phyloP scores from a whole-genome alignment of 2,113 vertebrate species.

The Macaca mulatta region DNA sequence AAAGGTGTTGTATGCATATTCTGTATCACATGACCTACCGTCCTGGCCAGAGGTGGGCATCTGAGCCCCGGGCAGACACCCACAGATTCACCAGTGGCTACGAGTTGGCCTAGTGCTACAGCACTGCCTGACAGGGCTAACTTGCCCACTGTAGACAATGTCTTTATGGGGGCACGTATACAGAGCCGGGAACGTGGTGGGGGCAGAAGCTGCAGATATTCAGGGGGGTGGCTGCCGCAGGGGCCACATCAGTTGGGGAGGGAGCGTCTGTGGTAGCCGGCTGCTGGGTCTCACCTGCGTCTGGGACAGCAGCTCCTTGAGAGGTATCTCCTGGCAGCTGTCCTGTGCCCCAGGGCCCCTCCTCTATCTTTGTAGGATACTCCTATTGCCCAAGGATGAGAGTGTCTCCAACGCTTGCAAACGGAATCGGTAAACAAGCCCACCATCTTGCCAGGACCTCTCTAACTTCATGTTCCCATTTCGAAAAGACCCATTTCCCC shows the following conservation, averaged over 20 bases:
- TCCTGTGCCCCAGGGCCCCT: background rate
- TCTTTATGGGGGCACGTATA: rapidly evolving
- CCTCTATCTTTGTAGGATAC: no score
- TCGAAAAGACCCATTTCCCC: background rate
- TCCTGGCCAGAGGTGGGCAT: background rate
- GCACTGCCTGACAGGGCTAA: background rate
- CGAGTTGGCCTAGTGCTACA: background rate
- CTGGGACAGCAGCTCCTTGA: background rate
- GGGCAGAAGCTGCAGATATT: no score
- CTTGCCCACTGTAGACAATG: rapidly evolving
- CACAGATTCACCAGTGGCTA: background rate
- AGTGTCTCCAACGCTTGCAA: no score
- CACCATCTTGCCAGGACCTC: no score
- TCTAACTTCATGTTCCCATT: background rate
- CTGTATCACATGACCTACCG: rapidly evolving
- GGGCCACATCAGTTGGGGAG: background rate
- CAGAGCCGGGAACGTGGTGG: background rate
- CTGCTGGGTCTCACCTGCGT: background rate
- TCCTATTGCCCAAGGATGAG: background rate
- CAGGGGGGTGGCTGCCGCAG: no score
- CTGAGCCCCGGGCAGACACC: background rate
- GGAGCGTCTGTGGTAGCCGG: rapidly evolving
- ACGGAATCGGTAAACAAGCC: background rate
- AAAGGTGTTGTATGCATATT: background rate
- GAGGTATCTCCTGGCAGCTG: rapidly evolving